Base-by-base conservation (phyloP, 2,888 invertebrate species). In the Phytoseiulus persimilis region DNA sequence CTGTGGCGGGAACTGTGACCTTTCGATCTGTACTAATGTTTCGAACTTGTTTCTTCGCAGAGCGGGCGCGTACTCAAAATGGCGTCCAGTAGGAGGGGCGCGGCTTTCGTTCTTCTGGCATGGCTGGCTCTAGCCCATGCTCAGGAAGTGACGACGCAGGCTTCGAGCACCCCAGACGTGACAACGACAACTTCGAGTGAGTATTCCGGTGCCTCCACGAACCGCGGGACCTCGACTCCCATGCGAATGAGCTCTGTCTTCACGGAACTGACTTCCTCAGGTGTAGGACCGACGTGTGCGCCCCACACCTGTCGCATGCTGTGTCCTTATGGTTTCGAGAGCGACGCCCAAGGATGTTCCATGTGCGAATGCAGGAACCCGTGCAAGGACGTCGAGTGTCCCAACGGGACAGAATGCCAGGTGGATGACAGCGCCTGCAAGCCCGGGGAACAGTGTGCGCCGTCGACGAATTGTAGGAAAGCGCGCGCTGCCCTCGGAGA, bases 241-340 rank as follows among this genome's bases (percentile, higher is more conserved):
- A 11, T 46, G 46, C 46, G 46, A 14, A 46, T 46, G 46, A 6
- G 46, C 18, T 39, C 14, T 65, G 11, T 65, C 65, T 65, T 65
- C 65, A 11, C 18, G 65, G 11, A 28, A 65, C 65, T 14, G 65
- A 23, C 5, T 32, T 28, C 28, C 18, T 28, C 18, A 87, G 87
- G 87, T 23, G 87, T 87, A 32, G 87, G 87, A 87, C 87, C 87
- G n/a, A 87, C 87, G 0, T 96, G 96, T 92, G 95, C 95, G 0
- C 95, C 95, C 0, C 95, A 95, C 91, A 95, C 95, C 0, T 96
- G 96, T 92, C 94, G 96, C 83, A 96, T 96, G 96, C 94, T 96
- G 91, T 96, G 96, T 91, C 95, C 96, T 0, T 94, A 96, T 90
- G 96, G 96, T 83, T 96, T 96, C 92, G 95, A 95, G 91, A 93